Percentiles rank a stretch among this genome's conserved stretches.
Evolutionary conservation across 2,113 vertebrate genomes (phyloP).

Genomic region (Balaenoptera acutorostrata): DNA sequence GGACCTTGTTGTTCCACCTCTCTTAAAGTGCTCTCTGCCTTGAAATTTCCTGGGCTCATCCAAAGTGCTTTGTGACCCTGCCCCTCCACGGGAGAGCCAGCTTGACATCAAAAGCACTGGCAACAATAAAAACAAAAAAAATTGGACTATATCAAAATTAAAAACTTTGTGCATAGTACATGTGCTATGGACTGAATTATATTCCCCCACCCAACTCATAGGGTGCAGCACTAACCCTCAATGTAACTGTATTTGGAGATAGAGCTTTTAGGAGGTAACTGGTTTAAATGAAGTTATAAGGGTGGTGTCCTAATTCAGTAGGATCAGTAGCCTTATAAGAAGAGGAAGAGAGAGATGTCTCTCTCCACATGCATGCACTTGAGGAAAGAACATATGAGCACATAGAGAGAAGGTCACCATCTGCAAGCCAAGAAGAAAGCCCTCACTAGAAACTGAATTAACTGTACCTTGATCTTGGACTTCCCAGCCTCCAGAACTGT

Average conservation of each 20-base stretch:
- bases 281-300: neutral
- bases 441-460: neutral
- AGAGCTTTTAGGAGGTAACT: too few relatives aligned
- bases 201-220: too few relatives aligned
- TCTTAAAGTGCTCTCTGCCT: neutral
- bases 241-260: too few relatives aligned
- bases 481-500: neutral
- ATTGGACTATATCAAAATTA: too few relatives aligned
- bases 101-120: neutral
- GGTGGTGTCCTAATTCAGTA: neutral
- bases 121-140: neutral
- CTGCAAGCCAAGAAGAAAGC: too few relatives aligned
- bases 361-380: neutral
- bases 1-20: neutral
- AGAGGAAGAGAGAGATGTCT: neutral
- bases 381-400: neutral
- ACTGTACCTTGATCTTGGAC: neutral
- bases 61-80: neutral
- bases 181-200: too few relatives aligned
- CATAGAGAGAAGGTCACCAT: neutral
- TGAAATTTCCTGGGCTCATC: neutral
- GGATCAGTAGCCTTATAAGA: neutral
- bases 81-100: neutral
- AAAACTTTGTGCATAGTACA: too few relatives aligned
- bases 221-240: too few relatives aligned